A percentile compares a stretch with the other conserved stretches of the same genome.
Conservation (phyloP, 2,797 vertebrate genomes). For the Phoebastria nigripes region DNA sequence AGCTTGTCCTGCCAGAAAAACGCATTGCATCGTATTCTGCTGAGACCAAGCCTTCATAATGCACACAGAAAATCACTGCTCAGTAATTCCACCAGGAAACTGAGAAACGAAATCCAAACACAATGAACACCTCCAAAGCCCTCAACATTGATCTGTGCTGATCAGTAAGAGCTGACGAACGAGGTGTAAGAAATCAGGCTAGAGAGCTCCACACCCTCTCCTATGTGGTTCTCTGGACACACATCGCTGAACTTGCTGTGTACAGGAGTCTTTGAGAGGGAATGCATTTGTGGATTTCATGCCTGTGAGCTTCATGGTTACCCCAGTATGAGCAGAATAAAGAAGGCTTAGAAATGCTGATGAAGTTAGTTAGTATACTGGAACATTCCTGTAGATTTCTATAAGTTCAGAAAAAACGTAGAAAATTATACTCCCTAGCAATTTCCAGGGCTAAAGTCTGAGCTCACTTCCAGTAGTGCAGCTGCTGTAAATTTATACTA, state of each 20-base stretch:
- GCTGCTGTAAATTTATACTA: constrained; percentile 52
- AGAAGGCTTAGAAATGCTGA: constrained; percentile 55
- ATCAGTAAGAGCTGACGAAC: neutral
- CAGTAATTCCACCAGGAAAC: neutral
- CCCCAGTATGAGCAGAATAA: constrained; percentile 23
- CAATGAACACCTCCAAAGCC: neutral
- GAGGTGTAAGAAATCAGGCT: neutral
- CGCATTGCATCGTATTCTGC: neutral
- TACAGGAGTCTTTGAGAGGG: neutral
- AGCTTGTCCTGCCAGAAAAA: neutral
- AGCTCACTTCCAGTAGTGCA: constrained; percentile 57
- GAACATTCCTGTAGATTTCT: constrained; percentile 36
- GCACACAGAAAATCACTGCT: neutral
- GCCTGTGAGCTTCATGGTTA: neutral
- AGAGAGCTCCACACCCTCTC: neutral
- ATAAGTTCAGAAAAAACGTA: neutral
- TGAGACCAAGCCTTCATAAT: neutral
- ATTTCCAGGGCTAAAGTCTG: constrained; percentile 30
- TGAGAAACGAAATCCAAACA: neutral
- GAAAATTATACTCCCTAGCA: constrained; percentile 16
- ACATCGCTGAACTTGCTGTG: neutral
- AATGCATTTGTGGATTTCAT: constrained; percentile 1
- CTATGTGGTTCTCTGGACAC: neutral
- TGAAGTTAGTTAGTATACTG: constrained; percentile 19
- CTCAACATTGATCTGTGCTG: neutral